These are phyloP conservation scores for Crenuchus spilurus DNA, from an alignment of 2,797 vertebrate genomes.

Conservation along the genomic window DNA sequence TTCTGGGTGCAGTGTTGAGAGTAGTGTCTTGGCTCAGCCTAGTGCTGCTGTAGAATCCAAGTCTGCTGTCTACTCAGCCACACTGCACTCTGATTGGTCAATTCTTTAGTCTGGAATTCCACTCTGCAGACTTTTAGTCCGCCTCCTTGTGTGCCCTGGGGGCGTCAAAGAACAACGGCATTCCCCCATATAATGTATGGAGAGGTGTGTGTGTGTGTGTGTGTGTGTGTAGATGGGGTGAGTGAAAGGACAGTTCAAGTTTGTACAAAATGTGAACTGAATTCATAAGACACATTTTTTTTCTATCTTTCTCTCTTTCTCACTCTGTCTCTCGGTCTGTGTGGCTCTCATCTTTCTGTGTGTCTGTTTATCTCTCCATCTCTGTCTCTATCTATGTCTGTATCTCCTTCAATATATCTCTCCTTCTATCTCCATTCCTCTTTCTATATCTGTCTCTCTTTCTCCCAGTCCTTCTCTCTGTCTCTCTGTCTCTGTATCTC, in stretches of 20 bases:
- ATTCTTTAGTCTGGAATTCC: constrained; percentile 80
- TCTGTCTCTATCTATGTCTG: constrained; percentile 1
- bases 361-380: not conserved
- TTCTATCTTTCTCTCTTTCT: not conserved
- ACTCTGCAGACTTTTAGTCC: constrained; percentile 76
- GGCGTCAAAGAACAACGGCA: constrained; percentile 53
- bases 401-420: not conserved
- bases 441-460: not conserved
- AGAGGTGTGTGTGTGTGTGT: constrained; percentile 23
- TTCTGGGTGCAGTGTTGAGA: too few species aligned
- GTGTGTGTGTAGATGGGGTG: constrained; percentile 24
- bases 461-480: not conserved
- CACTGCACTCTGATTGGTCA: constrained; percentile 73
- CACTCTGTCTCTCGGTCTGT: not conserved
- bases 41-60: constrained; percentile 33
- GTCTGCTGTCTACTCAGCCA: constrained; percentile 63
- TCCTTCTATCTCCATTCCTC: not conserved
- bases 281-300: not conserved
- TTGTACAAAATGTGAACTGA: not conserved
- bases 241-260: not conserved
- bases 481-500: not conserved
- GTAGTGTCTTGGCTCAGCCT: constrained; percentile 3
- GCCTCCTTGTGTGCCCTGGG: constrained; percentile 48
- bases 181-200: constrained; percentile 42
- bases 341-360: not conserved